phyloP scores from a whole-genome alignment of 2,113 vertebrate genomes.

The Rhynchopsitta pachyrhyncha region DNA sequence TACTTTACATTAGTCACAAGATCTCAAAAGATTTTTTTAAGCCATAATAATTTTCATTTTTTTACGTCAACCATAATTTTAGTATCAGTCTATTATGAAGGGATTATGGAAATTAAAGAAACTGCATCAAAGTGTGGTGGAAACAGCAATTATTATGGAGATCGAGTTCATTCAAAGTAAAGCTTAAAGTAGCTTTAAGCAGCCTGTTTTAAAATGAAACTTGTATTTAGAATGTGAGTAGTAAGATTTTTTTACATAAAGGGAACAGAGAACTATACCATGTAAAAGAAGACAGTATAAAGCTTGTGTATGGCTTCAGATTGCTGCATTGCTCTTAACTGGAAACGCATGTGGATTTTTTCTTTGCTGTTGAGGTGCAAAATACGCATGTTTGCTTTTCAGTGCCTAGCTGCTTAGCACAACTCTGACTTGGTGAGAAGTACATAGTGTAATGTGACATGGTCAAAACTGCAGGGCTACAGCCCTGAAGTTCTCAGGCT shows the following conservation, averaged over 20 bases:
- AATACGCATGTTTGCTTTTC: neutral
- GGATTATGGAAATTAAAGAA: neutral
- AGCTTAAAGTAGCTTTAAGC: neutral
- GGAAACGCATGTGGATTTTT: neutral
- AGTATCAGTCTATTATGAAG: neutral
- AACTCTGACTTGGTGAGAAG: neutral
- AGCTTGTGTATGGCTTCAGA: neutral
- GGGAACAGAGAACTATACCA: neutral
- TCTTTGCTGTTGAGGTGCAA: neutral
- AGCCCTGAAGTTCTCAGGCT: neutral
- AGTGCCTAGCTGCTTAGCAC: neutral
- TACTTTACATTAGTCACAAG: neutral
- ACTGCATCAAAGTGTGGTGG: neutral
- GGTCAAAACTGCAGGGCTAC: neutral
- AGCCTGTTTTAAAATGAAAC: neutral
- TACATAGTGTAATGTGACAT: fast-evolving
- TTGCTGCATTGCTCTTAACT: neutral
- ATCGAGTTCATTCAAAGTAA: neutral
- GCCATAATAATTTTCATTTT: neutral
- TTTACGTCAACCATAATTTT: neutral
- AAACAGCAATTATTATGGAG: neutral
- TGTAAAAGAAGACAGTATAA: neutral
- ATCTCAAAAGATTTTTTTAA: neutral
- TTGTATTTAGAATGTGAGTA: neutral
- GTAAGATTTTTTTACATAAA: neutral